Base-by-base conservation (phyloP, 1,140 invertebrate species). In the Anastatus disparis region DNA sequence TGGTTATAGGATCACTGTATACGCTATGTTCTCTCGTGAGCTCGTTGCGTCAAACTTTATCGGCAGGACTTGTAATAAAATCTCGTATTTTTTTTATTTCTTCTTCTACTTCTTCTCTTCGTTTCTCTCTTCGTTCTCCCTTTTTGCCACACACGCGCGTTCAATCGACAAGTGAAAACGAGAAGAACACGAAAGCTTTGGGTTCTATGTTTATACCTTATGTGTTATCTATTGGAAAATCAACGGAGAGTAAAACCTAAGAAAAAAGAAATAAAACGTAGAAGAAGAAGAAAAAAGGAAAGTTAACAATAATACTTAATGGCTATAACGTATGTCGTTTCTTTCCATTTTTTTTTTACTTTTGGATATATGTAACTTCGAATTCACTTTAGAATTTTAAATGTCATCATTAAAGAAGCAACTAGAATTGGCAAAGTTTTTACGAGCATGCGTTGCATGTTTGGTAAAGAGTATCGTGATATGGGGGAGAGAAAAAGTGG, bases 31-130 rank as follows among this genome's bases (percentile, higher is more conserved):
- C n/a, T n/a, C n/a, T n/a, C n/a, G n/a, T 17, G 22, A 2, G 24
- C 20, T 29, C 56, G 40, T 68, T 68, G 44, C 66, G 55, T 61
- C 29, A 61, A 68, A 40, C 52, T 67, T 56, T 48, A 46, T 56
- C 52, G 38, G 27, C 64, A 2, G 26, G 31, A 8, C 9, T n/a
- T 20, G 64, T n/a, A 56, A 67, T 56, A 67, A 56, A 67, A 46
- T 67, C 53, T 58, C 52, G 9, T 17, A 3, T n/a, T n/a, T n/a
- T n/a, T n/a, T n/a, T n/a, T n/a, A n/a, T n/a, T n/a, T n/a, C n/a
- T n/a, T n/a, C n/a, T n/a, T n/a, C n/a, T n/a, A n/a, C n/a, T n/a
- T n/a, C n/a, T n/a, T n/a, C n/a, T n/a, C n/a, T n/a, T n/a, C n/a
- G n/a, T n/a, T n/a, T n/a, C n/a, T n/a, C 22, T 20, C 29, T 9